Conservation (phyloP, 2,888 invertebrate species). For the Cerastis leucographa region DNA sequence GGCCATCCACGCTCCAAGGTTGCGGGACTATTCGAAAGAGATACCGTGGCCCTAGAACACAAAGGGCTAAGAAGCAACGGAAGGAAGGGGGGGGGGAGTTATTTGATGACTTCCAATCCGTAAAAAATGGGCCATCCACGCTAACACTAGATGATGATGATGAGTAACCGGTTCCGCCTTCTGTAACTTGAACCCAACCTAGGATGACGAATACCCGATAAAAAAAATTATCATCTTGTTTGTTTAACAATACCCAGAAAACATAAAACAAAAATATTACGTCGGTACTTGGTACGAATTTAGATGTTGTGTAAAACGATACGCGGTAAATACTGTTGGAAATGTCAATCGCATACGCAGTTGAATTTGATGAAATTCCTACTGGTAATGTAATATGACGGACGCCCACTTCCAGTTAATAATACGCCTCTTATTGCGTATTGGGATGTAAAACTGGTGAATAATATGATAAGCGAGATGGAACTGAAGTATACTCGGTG, state of each 20-base stretch:
- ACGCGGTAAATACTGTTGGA: constrained; percentile 23
- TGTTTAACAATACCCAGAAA: constrained; percentile 39
- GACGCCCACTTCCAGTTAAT: constrained; percentile 62
- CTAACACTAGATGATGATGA: not conserved
- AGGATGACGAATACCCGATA: constrained; percentile 40
- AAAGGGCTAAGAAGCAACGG: no score
- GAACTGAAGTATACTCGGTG: not conserved
- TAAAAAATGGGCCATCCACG: no score
- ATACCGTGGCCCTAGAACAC: no score
- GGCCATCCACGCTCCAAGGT: no score
- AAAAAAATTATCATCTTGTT: constrained; percentile 20
- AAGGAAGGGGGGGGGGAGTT: no score
- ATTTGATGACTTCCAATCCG: no score
- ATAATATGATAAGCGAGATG: constrained; percentile 12
- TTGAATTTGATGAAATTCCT: constrained; percentile 39
- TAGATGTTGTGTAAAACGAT: constrained; percentile 51
- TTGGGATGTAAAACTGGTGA: constrained; percentile 28
- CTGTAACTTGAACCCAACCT: constrained; percentile 25
- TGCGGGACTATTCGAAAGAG: no score
- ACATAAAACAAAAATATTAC: constrained; percentile 16
- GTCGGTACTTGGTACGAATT: constrained; percentile 10
- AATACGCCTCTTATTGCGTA: constrained; percentile 61
- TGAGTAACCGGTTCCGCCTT: constrained; percentile 19
- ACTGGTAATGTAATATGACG: constrained; percentile 45
- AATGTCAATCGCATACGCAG: constrained; percentile 50